A percentile compares a stretch with the other conserved stretches of the same genome.
phyloP scores from a whole-genome alignment of 2,888 invertebrate genomes.

The Beris chalybata region DNA sequence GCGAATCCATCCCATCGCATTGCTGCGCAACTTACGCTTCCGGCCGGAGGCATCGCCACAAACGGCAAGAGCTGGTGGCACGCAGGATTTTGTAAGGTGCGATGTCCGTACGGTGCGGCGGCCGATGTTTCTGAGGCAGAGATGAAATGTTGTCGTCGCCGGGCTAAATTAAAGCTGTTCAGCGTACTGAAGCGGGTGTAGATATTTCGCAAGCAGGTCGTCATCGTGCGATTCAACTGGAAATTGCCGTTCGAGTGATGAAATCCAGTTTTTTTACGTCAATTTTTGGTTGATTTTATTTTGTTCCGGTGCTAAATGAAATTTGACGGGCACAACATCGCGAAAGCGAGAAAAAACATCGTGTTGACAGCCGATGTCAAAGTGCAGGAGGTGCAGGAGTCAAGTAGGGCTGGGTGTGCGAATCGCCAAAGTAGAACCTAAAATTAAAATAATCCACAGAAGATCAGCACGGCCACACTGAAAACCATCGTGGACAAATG shows the following conservation, averaged over 20 bases:
- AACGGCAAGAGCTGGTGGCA: neutral
- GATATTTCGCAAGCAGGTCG: slow-evolving; percentile 33
- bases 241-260: neutral
- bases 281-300: neutral
- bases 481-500: too few relatives aligned
- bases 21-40: neutral
- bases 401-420: too few relatives aligned
- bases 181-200: slow-evolving; percentile 33
- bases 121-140: neutral
- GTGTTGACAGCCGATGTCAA: neutral
- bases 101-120: neutral
- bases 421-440: too few relatives aligned
- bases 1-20: too few relatives aligned
- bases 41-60: neutral
- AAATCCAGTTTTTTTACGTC: slow-evolving; percentile 2
- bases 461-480: too few relatives aligned
- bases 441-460: too few relatives aligned
- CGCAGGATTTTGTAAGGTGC: neutral
- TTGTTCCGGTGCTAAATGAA: too few relatives aligned
- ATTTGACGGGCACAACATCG: neutral
- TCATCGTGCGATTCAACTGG: slow-evolving; percentile 27
- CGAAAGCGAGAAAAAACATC: slow-evolving; percentile 7
- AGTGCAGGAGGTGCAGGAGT: neutral
- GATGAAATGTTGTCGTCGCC: neutral
- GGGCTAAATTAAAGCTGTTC: slow-evolving; percentile 26